A percentile compares a stretch with the other conserved stretches of the same genome.
phyloP scores from a whole-genome alignment of 2,797 vertebrate species.

The Anomalospiza imberbis region DNA sequence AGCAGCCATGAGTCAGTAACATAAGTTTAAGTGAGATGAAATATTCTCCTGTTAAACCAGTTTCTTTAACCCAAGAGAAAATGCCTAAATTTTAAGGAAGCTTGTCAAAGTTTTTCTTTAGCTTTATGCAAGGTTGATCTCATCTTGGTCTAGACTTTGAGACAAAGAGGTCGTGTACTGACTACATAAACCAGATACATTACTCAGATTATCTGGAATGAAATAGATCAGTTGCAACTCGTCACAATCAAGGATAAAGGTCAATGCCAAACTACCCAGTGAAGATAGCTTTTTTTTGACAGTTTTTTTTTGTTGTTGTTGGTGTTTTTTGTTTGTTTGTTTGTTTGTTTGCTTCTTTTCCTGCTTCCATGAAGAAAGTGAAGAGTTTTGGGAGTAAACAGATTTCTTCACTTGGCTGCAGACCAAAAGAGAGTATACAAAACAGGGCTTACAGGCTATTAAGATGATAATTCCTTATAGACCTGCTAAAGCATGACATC shows the following conservation, averaged over 20 bases:
- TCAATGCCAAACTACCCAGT: neutral
- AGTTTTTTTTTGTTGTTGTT: neutral
- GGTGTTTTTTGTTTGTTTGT: neutral
- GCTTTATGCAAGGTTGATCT: neutral
- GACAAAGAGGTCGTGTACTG: neutral
- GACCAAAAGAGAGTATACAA: slow-evolving; percentile 61
- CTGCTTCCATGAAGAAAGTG: neutral
- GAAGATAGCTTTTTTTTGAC: neutral
- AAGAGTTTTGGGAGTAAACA: slow-evolving; percentile 7
- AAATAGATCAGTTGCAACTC: neutral
- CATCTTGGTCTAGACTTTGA: neutral
- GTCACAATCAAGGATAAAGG: neutral
- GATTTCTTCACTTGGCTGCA: slow-evolving; percentile 21
- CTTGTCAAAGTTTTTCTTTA: neutral
- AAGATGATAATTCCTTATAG: slow-evolving; percentile 75
- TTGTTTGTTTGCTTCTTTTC: neutral
- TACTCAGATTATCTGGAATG: neutral
- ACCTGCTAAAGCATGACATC: slow-evolving; percentile 71
- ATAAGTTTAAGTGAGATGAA: neutral
- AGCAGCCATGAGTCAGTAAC: neutral
- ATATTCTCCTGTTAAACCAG: neutral
- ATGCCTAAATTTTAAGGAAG: neutral
- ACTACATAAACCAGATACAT: neutral
- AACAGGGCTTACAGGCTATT: slow-evolving; percentile 62
- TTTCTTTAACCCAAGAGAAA: neutral